A percentile compares a stretch with the other conserved stretches of the same genome.
Evolutionary conservation across 2,113 vertebrate species (phyloP).

Genomic region (Lepidothrix coronata): DNA sequence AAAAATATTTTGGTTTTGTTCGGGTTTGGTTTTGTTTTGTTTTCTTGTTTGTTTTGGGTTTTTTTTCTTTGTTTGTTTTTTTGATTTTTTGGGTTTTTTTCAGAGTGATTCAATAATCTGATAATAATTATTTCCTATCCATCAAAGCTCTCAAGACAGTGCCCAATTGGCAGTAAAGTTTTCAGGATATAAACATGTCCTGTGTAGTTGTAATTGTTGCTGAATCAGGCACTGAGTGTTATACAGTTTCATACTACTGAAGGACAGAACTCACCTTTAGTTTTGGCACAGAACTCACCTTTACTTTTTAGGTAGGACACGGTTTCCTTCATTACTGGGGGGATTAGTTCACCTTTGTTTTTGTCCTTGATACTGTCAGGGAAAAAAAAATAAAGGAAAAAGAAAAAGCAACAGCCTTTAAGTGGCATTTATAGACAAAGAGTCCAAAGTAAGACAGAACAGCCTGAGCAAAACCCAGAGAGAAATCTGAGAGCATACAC

Average conservation of each 20-base stretch:
- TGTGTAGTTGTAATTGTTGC: not conserved
- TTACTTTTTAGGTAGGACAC: constrained; percentile 80
- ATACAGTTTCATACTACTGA: not conserved
- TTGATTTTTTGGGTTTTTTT: not conserved
- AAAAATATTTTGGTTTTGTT: too few relatives aligned
- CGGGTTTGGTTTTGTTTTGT: too few relatives aligned
- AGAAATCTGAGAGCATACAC: not conserved
- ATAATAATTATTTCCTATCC: not conserved
- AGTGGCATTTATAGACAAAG: not conserved
- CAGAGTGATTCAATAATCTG: not conserved
- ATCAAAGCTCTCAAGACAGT: not conserved
- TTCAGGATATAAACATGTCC: not conserved
- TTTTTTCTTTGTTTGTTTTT: not conserved
- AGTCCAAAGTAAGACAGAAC: not conserved
- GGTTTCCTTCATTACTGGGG: constrained; percentile 78
- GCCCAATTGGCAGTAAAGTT: not conserved
- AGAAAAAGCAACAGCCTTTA: not conserved
- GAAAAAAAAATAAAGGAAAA: not conserved
- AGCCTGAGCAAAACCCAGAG: not conserved
- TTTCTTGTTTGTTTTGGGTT: not conserved
- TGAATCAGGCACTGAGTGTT: not conserved
- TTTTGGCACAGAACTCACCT: constrained; percentile 66
- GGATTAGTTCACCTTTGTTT: constrained; percentile 78
- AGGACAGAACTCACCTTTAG: not conserved
- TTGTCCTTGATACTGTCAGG: constrained; percentile 81